Percentiles rank a stretch among this genome's conserved stretches.
Conservation (phyloP, 2,113 vertebrate genomes). For the Osmerus eperlanus region DNA sequence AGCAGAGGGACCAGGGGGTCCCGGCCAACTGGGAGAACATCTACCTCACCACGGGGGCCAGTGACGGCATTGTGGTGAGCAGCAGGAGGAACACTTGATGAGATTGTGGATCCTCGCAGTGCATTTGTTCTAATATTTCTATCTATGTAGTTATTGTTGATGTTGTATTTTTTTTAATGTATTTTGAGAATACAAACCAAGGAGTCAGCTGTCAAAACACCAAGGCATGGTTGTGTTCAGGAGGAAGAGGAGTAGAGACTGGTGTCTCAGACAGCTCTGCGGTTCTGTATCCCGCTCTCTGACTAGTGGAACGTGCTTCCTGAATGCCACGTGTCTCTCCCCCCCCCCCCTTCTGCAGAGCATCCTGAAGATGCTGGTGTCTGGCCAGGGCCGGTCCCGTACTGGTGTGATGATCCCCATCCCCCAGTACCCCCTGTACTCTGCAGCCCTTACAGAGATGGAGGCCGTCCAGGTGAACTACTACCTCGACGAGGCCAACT, state of each 20-base stretch:
- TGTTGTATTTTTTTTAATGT: too few relatives aligned
- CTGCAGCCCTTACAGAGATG: constrained; percentile 80
- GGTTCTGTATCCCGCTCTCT: too few relatives aligned
- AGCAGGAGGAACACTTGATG: too few relatives aligned
- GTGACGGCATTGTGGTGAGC: constrained; percentile 82
- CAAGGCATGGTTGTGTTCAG: too few relatives aligned
- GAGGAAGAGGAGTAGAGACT: too few relatives aligned
- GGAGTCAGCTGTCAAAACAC: too few relatives aligned
- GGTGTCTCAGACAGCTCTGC: too few relatives aligned
- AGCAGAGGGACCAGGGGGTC: constrained; percentile 80
- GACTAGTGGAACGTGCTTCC: too few relatives aligned
- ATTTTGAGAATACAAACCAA: too few relatives aligned
- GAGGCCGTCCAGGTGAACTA: constrained; percentile 81
- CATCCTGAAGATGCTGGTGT: constrained; percentile 83
- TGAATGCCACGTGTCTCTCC: neutral
- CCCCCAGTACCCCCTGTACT: constrained; percentile 93
- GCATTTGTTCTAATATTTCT: too few relatives aligned
- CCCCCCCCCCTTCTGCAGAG: constrained; percentile 61
- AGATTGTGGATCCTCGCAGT: too few relatives aligned
- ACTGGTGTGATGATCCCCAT: constrained; percentile 87
- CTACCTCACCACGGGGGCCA: constrained; percentile 88
- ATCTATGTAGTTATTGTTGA: too few relatives aligned
- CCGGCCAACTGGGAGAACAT: constrained; percentile 75
- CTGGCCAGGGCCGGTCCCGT: constrained; percentile 69
- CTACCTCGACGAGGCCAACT: constrained; percentile 82